Base-by-base conservation (phyloP, 2,113 vertebrate genomes). In the Cephalopholis sonnerati region DNA sequence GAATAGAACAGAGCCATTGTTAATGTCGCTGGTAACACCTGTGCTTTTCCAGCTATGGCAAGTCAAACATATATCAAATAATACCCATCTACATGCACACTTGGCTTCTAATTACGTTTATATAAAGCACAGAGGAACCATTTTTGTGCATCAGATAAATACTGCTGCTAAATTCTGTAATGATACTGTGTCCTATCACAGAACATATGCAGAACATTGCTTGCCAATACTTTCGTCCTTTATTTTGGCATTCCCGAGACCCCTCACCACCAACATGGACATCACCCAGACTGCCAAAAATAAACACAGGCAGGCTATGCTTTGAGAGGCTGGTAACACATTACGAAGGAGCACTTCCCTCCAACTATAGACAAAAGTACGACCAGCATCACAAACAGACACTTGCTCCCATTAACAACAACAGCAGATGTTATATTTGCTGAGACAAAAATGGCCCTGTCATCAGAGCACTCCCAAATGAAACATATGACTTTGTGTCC, bases 271-370 rank as follows among this genome's bases (percentile, higher is more conserved):
- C 58, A 64, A 24, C 24, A 27, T 64, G 48, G 80, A 70, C 58
- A 55, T 55, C 32, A 39, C 17, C 29, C 32, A 25, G 32, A 71
- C 29, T 39, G 61, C 48, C 61, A 41, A 54, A 74, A 64, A 75
- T 64, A 77, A 25, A 65, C 24, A 54, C 62, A 41, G 51, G n/a
- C 62, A n/a, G 55, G 54, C 32, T 22, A 61, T 44, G 25, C 61
- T 71, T 61, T 48, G 48, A 77, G 57, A 69, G 55, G 20, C 70
- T 69, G 36, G 27, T 44, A 13, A 36, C 58, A 70, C 58, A 70
- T 72, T 64, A 67, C 44, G 29, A 74, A 22, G 64, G 41, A 54
- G 46, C 44, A 44, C 25, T 75, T 24, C 54, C 39, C 22, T 69
- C 51, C 36, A 22, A 39, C 50, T 51, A 54, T 32, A 68, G 27